These are phyloP conservation scores for Peromyscus eremicus DNA, from an alignment of 2,797 vertebrate genomes.

Conservation along the genomic window DNA sequence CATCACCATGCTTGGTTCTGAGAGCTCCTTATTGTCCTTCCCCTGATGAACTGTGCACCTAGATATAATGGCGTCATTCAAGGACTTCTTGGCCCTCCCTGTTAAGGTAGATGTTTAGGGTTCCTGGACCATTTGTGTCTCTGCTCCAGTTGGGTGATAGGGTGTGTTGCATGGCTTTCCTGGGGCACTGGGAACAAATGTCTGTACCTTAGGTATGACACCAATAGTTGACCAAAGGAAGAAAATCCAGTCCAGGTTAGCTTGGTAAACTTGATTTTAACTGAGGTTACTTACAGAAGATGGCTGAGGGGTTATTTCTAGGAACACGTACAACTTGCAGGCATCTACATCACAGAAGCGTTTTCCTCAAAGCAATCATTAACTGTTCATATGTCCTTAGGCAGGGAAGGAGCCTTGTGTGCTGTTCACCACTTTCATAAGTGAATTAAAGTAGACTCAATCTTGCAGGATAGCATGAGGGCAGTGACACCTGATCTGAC, in stretches of 20 bases:
- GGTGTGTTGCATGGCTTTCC: neutral
- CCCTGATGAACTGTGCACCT: neutral
- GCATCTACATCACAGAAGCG: neutral
- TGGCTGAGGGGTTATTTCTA: neutral
- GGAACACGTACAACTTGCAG: neutral
- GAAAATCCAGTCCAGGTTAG: neutral
- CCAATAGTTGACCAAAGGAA: neutral
- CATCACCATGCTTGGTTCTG: neutral
- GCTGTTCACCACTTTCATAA: neutral
- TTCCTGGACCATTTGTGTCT: neutral
- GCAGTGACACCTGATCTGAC: neutral
- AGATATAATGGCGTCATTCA: neutral
- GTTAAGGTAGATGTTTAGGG: neutral
- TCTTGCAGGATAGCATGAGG: neutral
- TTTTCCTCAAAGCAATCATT: neutral
- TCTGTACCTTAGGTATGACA: neutral
- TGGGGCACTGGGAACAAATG: neutral
- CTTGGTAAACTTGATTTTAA: neutral
- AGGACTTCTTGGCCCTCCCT: neutral
- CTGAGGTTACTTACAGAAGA: neutral
- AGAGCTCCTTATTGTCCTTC: neutral
- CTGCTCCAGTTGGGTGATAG: neutral
- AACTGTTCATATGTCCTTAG: neutral
- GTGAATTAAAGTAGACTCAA: neutral
- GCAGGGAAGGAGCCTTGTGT: neutral